Percentiles rank a stretch among this genome's conserved stretches.
These are phyloP conservation scores for Cephalotes varians DNA, from an alignment of 2,888 invertebrate genomes.

Conservation along the genomic window DNA sequence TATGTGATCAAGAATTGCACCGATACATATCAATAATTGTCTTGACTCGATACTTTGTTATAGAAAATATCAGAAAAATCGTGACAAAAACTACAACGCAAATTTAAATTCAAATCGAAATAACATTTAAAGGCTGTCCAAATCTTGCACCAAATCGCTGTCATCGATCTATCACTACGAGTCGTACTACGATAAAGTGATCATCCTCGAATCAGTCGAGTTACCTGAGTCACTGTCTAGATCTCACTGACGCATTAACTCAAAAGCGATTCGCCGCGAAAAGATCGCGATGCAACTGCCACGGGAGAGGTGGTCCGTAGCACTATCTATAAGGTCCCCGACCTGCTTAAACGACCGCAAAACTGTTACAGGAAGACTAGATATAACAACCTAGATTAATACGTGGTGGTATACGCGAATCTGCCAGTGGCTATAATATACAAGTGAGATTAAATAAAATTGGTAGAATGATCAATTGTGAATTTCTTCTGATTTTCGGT, in stretches of 20 bases:
- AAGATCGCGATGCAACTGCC: slow-evolving; percentile 65
- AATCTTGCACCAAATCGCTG: not conserved
- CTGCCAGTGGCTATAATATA: not conserved
- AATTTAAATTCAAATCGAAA: not conserved
- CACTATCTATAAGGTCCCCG: slow-evolving; percentile 51
- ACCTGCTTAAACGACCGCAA: slow-evolving; percentile 57
- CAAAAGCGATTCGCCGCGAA: slow-evolving; percentile 19
- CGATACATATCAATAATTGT: not conserved
- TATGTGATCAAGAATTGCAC: not conserved
- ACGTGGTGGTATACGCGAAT: not conserved
- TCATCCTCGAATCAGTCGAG: slow-evolving; percentile 33
- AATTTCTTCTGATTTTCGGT: not conserved
- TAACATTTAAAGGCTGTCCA: not conserved
- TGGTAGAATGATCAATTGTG: not conserved
- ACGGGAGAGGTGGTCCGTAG: slow-evolving; percentile 44
- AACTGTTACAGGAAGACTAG: slow-evolving; percentile 61
- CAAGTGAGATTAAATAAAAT: not conserved
- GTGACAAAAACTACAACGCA: not conserved
- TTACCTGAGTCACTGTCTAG: slow-evolving; percentile 55
- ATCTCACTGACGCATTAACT: slow-evolving; percentile 54
- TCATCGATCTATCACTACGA: slow-evolving; percentile 38
- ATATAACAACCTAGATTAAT: slow-evolving; percentile 47
- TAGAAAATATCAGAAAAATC: too few species aligned
- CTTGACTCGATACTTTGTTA: not conserved
- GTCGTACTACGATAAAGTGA: not conserved